Conservation (phyloP, 2,797 vertebrate genomes). For the Delichon dasypus region DNA sequence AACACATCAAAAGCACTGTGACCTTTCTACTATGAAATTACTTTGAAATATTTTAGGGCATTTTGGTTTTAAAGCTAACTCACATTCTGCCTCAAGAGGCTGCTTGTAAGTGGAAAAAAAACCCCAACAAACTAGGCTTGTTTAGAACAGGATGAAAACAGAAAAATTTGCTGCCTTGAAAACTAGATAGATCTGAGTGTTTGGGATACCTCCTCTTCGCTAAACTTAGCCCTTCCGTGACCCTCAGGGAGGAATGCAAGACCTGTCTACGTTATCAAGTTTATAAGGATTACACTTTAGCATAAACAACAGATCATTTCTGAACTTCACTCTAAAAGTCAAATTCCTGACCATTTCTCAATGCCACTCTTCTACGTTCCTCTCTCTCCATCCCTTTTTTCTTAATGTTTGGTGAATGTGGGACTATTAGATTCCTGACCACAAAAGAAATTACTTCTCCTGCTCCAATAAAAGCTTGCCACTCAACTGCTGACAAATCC, state of each 20-base stretch:
- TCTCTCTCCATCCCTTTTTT: not conserved
- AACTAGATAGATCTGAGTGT: not conserved
- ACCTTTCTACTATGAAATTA: conserved; percentile 52
- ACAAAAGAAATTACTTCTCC: conserved; percentile 45
- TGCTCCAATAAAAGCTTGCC: conserved; percentile 12
- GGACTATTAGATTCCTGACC: conserved; percentile 43
- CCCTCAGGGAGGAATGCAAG: conserved; percentile 43
- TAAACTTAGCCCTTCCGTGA: conserved; percentile 60
- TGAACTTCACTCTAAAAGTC: conserved; percentile 37
- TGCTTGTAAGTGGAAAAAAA: not conserved
- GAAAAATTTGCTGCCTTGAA: not conserved
- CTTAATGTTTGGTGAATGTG: not conserved
- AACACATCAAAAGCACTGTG: conserved; percentile 8
- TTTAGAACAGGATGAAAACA: not conserved
- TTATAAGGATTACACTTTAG: conserved; percentile 58
- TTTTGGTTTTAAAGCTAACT: conserved; percentile 36
- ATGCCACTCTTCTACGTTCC: not conserved
- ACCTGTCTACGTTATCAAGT: conserved; percentile 56
- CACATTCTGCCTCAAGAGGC: not conserved
- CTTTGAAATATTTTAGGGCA: conserved; percentile 25
- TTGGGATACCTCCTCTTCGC: conserved; percentile 3
- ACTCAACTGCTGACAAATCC: conserved; percentile 35
- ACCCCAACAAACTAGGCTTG: not conserved
- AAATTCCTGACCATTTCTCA: conserved; percentile 54
- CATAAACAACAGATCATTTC: conserved; percentile 47